Evolutionary conservation across 2,113 vertebrate genomes (phyloP).

Genomic region (Microtus montanus): DNA sequence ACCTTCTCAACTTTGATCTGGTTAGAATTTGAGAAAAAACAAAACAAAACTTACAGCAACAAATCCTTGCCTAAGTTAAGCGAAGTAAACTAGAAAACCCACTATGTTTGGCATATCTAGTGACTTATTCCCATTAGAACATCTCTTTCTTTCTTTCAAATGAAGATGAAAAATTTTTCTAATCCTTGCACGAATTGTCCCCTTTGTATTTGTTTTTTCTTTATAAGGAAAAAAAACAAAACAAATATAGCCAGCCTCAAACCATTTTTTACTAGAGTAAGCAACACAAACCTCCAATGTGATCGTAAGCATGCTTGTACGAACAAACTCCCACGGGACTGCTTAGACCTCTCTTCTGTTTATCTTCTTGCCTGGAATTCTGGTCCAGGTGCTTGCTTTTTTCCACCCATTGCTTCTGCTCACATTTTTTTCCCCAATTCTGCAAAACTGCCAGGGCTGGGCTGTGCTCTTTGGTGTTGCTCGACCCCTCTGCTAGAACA

Average conservation of each 20-base stretch:
- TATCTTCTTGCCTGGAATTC: constrained; percentile 60
- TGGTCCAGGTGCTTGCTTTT: constrained; percentile 2
- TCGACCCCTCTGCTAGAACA: constrained; percentile 43
- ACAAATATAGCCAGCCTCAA: not conserved
- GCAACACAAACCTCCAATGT: not conserved
- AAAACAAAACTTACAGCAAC: not conserved
- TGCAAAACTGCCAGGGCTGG: constrained; percentile 14
- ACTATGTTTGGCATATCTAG: not conserved
- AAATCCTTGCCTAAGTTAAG: not conserved
- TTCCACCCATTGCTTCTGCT: not conserved
- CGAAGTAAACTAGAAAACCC: not conserved
- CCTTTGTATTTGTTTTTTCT: not conserved
- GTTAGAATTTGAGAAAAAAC: not conserved
- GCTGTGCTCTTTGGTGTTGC: constrained; percentile 51
- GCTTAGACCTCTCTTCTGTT: constrained; percentile 51
- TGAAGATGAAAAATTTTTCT: not conserved
- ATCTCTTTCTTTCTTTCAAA: constrained; percentile 34
- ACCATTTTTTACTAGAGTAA: not conserved
- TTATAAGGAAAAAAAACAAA: not conserved
- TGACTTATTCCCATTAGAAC: not conserved
- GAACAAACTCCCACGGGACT: not conserved
- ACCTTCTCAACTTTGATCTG: not conserved
- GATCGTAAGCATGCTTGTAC: not conserved
- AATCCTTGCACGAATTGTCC: not conserved
- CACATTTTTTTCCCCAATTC: not conserved